Evolutionary conservation across 2,113 vertebrate genomes (phyloP).

Genomic region (Quiscalus mexicanus): DNA sequence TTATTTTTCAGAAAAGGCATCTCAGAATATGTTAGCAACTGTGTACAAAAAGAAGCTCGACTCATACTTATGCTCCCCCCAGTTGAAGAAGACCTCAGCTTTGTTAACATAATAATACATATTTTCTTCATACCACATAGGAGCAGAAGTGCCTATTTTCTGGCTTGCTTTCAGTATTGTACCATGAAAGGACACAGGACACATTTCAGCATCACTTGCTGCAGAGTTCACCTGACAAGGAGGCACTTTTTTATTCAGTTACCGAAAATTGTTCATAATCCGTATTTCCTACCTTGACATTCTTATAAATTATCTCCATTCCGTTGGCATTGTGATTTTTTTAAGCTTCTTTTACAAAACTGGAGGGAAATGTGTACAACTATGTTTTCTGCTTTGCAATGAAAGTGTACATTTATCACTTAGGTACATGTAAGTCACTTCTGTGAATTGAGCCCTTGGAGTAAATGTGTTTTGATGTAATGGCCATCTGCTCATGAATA

Average conservation of each 20-base stretch:
- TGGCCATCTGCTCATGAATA: conserved; percentile 75
- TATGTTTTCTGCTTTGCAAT: conserved; percentile 19
- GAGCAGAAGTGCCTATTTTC: neutral
- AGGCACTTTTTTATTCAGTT: neutral
- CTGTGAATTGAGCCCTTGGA: conserved; percentile 67
- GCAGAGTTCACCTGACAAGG: neutral
- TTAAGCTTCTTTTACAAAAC: conserved; percentile 34
- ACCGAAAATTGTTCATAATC: neutral
- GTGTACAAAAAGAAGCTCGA: neutral
- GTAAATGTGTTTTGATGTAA: conserved; percentile 73
- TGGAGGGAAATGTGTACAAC: conserved; percentile 36
- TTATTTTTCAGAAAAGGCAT: neutral
- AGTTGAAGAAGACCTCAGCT: neutral
- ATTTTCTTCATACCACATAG: neutral
- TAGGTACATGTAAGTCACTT: conserved; percentile 64
- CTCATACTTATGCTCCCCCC: neutral
- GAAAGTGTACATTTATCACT: conserved; percentile 64
- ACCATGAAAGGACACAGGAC: neutral
- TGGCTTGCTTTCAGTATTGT: neutral
- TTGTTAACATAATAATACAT: neutral
- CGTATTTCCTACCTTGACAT: conserved; percentile 24
- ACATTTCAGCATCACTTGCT: neutral
- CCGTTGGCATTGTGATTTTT: conserved; percentile 4
- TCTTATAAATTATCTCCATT: conserved; percentile 19
- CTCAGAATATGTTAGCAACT: neutral